phyloP scores from a whole-genome alignment of 92 coral and sea anemone genomes.

The Siderastrea siderea region DNA sequence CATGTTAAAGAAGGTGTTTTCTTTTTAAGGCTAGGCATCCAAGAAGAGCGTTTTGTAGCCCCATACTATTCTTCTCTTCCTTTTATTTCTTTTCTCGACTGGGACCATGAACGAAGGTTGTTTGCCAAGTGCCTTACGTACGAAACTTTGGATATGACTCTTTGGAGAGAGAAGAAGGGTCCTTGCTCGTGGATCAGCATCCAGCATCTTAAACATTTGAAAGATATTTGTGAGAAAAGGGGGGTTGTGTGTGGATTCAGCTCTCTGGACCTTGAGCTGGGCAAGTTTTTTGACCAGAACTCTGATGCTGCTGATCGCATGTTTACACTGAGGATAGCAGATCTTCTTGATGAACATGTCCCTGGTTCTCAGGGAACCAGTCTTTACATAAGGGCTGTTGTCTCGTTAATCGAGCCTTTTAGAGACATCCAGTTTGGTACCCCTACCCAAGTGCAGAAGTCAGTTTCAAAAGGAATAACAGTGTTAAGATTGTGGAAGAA shows the following conservation, averaged over 20 bases:
- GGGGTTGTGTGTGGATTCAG: constrained; percentile 44
- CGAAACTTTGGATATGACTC: constrained; percentile 25
- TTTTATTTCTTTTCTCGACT: constrained; percentile 40
- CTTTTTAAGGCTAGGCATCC: constrained; percentile 38
- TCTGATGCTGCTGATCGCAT: constrained; percentile 54
- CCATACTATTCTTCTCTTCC: constrained; percentile 41
- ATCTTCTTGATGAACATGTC: constrained; percentile 23
- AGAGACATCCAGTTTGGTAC: constrained; percentile 29
- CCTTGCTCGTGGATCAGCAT: constrained; percentile 7
- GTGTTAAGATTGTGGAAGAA: constrained; percentile 23
- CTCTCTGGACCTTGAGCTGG: constrained; percentile 36
- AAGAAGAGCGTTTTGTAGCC: constrained; percentile 44
- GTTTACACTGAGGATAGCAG: constrained; percentile 22
- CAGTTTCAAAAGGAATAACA: background rate
- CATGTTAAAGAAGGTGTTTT: constrained; percentile 34
- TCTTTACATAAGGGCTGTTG: constrained; percentile 14
- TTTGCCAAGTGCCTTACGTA: constrained; percentile 52
- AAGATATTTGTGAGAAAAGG: constrained; percentile 14
- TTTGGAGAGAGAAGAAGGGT: constrained; percentile 13
- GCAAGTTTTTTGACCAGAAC: constrained; percentile 54
- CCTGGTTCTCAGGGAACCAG: constrained; percentile 46
- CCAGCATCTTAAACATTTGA: constrained; percentile 25
- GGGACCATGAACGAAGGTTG: constrained; percentile 49
- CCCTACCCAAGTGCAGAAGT: constrained; percentile 29
- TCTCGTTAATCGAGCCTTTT: constrained; percentile 19